Conservation (phyloP, 1,140 invertebrate species). For the Araneus ventricosus region DNA sequence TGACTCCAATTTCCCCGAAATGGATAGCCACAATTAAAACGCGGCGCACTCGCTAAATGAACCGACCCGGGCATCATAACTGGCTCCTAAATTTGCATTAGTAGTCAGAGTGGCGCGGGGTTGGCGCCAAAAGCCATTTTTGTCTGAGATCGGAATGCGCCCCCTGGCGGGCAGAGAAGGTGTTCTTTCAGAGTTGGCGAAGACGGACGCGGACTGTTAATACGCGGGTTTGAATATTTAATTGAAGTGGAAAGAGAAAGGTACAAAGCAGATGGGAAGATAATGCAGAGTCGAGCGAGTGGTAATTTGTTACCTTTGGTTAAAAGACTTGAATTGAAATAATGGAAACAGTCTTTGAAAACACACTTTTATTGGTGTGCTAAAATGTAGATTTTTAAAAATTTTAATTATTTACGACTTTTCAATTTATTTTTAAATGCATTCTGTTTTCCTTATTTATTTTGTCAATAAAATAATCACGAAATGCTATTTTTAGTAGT, state of each 20-base stretch:
- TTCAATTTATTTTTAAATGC: too few relatives aligned
- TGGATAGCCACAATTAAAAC: conserved; percentile 68
- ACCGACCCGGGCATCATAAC: not conserved
- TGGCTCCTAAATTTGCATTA: conserved; percentile 68
- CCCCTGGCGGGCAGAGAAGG: not conserved
- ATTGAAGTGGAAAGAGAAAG: not conserved
- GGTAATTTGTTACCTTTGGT: too few relatives aligned
- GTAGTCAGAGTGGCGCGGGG: conserved; percentile 10
- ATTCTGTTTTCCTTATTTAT: too few relatives aligned
- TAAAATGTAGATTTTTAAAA: too few relatives aligned
- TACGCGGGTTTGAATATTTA: conserved; percentile 28
- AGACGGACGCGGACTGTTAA: conserved; percentile 17
- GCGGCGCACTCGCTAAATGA: conserved; percentile 6
- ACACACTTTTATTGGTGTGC: too few relatives aligned
- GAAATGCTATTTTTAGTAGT: too few relatives aligned
- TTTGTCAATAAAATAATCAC: too few relatives aligned
- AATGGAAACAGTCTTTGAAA: too few relatives aligned
- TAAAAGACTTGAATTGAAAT: too few relatives aligned
- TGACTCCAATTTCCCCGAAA: conserved; percentile 67
- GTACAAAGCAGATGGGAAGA: not conserved
- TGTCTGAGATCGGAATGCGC: not conserved
- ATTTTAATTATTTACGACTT: too few relatives aligned
- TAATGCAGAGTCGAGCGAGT: too few relatives aligned
- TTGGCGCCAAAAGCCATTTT: conserved; percentile 46
- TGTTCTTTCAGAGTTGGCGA: not conserved